Percentiles rank a stretch among this genome's conserved stretches.
These are phyloP conservation scores for Aradophagus sp. DNA, from an alignment of 1,140 invertebrate species.

Conservation along the genomic window DNA sequence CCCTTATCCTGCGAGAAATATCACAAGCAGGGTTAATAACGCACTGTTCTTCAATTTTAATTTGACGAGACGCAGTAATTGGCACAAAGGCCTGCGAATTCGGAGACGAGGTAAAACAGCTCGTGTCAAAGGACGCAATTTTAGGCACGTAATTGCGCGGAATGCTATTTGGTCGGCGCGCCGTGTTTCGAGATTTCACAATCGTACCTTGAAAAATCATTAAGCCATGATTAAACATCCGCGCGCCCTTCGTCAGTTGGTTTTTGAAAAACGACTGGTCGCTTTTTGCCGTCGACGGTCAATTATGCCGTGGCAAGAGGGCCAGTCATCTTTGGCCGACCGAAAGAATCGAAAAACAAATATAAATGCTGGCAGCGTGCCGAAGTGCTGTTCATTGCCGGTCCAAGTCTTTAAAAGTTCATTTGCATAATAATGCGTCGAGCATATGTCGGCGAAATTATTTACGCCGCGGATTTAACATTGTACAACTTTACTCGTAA, in stretches of 20 bases:
- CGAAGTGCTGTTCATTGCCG: conserved; percentile 58
- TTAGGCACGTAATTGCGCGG: conserved; percentile 29
- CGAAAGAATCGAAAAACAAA: conserved; percentile 52
- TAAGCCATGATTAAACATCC: no score
- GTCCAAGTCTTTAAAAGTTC: conserved; percentile 62
- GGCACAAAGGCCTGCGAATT: conserved; percentile 35
- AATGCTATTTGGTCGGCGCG: no score
- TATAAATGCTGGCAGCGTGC: conserved; percentile 61
- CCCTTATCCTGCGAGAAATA: conserved; percentile 30
- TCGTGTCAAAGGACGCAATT: conserved; percentile 44
- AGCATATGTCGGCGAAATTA: conserved; percentile 58
- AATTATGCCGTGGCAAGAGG: no score
- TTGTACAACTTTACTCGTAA: conserved; percentile 49
- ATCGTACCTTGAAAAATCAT: no score
- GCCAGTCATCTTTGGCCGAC: no score
- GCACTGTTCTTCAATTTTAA: conserved; percentile 42
- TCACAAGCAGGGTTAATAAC: conserved; percentile 46
- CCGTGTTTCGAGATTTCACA: no score
- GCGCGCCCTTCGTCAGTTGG: no score
- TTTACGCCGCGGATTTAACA: conserved; percentile 45
- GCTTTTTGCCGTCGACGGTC: no score
- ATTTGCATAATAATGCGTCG: conserved; percentile 67
- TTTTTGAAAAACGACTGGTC: no score
- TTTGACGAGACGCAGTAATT: conserved; percentile 36
- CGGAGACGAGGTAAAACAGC: conserved; percentile 36